Evolutionary conservation across 2,888 invertebrate species (phyloP).

Genomic region (Morpho deidamia): DNA sequence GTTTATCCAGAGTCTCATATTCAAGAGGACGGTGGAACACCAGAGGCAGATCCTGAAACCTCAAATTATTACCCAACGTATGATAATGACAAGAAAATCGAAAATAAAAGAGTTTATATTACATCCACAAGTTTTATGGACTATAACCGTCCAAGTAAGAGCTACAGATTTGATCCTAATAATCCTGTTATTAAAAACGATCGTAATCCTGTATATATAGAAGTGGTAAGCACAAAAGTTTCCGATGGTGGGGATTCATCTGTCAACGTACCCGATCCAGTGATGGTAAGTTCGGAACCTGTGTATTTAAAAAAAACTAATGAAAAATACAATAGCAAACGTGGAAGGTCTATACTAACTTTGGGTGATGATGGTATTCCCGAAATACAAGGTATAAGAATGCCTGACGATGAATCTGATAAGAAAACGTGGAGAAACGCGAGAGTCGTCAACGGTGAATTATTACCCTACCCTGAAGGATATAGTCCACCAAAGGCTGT

Average conservation of each 20-base stretch:
- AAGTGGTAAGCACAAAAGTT: constrained; percentile 70
- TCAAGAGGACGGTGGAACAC: constrained; percentile 61
- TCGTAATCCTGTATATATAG: constrained; percentile 76
- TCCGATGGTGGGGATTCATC: constrained; percentile 64
- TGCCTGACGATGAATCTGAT: constrained; percentile 91
- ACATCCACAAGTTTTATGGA: constrained; percentile 66
- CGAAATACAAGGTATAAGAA: constrained; percentile 88
- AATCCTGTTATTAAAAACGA: constrained; percentile 74
- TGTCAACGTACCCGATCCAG: constrained; percentile 82
- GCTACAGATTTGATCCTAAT: constrained; percentile 66
- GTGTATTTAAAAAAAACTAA: constrained; percentile 76
- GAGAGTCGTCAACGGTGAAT: constrained; percentile 89
- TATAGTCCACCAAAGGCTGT: constrained; percentile 81
- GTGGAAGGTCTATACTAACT: constrained; percentile 81
- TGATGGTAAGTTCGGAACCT: constrained; percentile 82
- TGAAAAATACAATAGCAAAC: constrained; percentile 75
- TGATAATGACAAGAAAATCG: constrained; percentile 60
- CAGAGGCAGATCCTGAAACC: constrained; percentile 59
- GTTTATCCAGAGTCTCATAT: constrained; percentile 69
- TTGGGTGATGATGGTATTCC: constrained; percentile 86
- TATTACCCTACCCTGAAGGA: constrained; percentile 85
- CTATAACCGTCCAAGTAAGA: constrained; percentile 63
- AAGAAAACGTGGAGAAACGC: constrained; percentile 93
- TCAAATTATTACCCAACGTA: constrained; percentile 69
- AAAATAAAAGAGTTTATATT: constrained; percentile 69